Conservation (phyloP, 1,140 invertebrate species). For the Drosophila guanche region DNA sequence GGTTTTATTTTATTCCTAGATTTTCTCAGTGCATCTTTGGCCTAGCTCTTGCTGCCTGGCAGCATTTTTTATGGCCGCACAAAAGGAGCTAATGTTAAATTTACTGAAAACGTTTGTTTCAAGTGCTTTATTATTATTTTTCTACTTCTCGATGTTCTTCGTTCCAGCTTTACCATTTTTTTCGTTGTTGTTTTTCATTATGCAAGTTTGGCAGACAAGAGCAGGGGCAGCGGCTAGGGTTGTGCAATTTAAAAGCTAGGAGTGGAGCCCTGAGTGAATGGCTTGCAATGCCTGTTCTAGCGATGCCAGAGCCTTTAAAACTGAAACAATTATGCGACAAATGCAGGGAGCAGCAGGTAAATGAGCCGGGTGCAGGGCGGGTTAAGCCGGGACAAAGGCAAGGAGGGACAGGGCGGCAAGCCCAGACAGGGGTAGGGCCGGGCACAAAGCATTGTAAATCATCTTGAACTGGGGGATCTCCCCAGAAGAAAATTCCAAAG, state of each 20-base stretch:
- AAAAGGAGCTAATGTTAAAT: conserved; percentile 80
- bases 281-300: conserved; percentile 61
- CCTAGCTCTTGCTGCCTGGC: conserved; percentile 27
- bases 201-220: conserved; percentile 37
- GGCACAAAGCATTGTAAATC: conserved; percentile 67
- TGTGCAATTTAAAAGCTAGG: background rate
- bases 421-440: conserved; percentile 24
- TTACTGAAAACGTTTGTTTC: conserved; percentile 81
- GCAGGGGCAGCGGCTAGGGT: background rate
- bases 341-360: conserved; percentile 47
- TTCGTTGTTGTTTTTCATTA: conserved; percentile 52
- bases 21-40: conserved; percentile 12
- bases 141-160: conserved; percentile 29
- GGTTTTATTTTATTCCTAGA: no score
- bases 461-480: conserved; percentile 54
- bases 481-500: conserved; percentile 27
- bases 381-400: background rate
- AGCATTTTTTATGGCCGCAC: conserved; percentile 69
- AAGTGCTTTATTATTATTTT: conserved; percentile 80
- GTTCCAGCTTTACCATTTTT: conserved; percentile 22
- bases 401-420: conserved; percentile 3
- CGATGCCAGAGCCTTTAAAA: conserved; percentile 55
- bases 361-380: conserved; percentile 42
- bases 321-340: conserved; percentile 73
- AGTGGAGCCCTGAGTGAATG: conserved; percentile 30